Evolutionary conservation across 2,888 invertebrate species (phyloP).

Genomic region (Drosophila picticornis): DNA sequence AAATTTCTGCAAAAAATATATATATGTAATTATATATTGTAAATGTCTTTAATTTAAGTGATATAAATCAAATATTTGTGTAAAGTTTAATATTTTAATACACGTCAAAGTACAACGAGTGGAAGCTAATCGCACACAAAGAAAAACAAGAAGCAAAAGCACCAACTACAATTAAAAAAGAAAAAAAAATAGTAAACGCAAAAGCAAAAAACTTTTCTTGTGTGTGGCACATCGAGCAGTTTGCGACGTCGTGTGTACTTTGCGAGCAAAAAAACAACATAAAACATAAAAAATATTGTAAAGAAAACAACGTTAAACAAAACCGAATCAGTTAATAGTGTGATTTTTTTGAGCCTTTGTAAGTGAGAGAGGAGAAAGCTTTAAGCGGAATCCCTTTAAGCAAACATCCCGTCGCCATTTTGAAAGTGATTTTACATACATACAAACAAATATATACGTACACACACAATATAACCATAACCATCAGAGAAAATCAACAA

Average conservation of each 20-base stretch:
- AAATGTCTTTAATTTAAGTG: constrained; percentile 78
- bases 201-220: constrained; percentile 51
- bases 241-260: constrained; percentile 60
- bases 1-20: constrained; percentile 77
- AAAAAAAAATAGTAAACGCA: constrained; percentile 41
- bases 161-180: constrained; percentile 25
- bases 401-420: constrained; percentile 80
- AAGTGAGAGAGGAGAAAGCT: constrained; percentile 75
- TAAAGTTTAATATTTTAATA: constrained; percentile 75
- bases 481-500: constrained; percentile 44
- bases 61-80: constrained; percentile 79
- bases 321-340: constrained; percentile 74
- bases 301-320: constrained; percentile 64
- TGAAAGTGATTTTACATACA: constrained; percentile 77
- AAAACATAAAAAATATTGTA: constrained; percentile 37
- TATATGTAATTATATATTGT: constrained; percentile 80
- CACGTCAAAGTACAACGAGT: constrained; percentile 81
- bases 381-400: constrained; percentile 76
- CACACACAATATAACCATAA: constrained; percentile 40
- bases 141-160: constrained; percentile 47
- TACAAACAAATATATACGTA: constrained; percentile 61
- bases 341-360: constrained; percentile 80
- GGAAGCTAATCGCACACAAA: constrained; percentile 71
- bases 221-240: constrained; percentile 45
- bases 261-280: constrained; percentile 45